Conservation (phyloP, 2,797 vertebrate species). For the Sternotherus odoratus region DNA sequence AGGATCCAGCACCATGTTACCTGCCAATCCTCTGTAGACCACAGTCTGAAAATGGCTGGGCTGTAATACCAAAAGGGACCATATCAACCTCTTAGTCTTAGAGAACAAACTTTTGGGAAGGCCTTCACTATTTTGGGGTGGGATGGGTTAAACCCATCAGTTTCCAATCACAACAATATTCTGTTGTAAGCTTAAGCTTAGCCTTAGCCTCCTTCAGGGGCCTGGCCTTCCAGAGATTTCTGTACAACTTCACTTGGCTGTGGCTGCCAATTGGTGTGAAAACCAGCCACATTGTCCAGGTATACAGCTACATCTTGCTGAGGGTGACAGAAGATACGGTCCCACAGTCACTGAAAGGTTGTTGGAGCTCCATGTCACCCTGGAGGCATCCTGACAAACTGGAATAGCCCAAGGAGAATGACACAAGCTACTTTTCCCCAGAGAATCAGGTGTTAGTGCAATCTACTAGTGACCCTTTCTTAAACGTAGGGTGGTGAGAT, state of each 20-base stretch:
- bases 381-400: neutral
- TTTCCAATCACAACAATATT: fast-evolving
- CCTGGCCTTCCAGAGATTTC: neutral
- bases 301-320: neutral
- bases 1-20: neutral
- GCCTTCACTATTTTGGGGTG: neutral
- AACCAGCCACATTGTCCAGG: neutral
- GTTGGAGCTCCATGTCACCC: neutral
- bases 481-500: neutral
- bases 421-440: neutral
- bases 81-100: neutral
- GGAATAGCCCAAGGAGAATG: neutral
- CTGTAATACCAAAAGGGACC: neutral
- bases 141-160: neutral
- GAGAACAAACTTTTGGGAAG: neutral
- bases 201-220: neutral
- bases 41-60: too few species aligned
- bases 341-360: neutral
- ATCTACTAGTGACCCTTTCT: neutral
- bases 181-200: fast-evolving
- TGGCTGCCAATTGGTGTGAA: neutral
- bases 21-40: neutral
- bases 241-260: neutral
- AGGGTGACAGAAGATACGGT: neutral
- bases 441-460: neutral